phyloP scores from a whole-genome alignment of 2,113 vertebrate species.

The Phalacrocorax brasilianus region DNA sequence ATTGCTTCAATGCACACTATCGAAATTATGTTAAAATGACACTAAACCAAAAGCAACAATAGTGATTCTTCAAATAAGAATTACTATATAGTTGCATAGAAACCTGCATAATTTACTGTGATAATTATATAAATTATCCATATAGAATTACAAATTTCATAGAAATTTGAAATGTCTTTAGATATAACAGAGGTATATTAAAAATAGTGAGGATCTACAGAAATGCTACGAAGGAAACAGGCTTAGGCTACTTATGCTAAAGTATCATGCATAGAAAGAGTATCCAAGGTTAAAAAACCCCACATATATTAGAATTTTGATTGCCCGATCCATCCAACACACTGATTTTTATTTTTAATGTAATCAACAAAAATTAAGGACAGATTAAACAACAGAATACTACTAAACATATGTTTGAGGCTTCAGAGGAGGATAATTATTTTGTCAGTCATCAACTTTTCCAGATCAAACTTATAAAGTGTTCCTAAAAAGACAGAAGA shows the following conservation, averaged over 20 bases:
- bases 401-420: conserved; percentile 18
- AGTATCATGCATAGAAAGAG: neutral
- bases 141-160: neutral
- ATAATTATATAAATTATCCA: conserved; percentile 7
- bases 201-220: neutral
- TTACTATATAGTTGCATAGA: neutral
- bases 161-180: neutral
- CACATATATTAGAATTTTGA: conserved; percentile 47
- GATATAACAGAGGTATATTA: neutral
- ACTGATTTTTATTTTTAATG: conserved; percentile 71
- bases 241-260: neutral
- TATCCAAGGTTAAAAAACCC: conserved; percentile 28
- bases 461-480: conserved; percentile 36
- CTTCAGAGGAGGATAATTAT: conserved; percentile 13
- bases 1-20: neutral
- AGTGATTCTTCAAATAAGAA: conserved; percentile 35
- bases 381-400: conserved; percentile 54
- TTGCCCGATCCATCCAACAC: conserved; percentile 42
- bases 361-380: conserved; percentile 64
- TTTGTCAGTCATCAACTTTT: conserved; percentile 34
- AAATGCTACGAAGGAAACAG: neutral
- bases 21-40: neutral
- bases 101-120: neutral
- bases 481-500: conserved; percentile 39
- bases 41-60: conserved; percentile 1